Base-by-base conservation (phyloP, 2,888 invertebrate species). In the Agrotis puta region DNA sequence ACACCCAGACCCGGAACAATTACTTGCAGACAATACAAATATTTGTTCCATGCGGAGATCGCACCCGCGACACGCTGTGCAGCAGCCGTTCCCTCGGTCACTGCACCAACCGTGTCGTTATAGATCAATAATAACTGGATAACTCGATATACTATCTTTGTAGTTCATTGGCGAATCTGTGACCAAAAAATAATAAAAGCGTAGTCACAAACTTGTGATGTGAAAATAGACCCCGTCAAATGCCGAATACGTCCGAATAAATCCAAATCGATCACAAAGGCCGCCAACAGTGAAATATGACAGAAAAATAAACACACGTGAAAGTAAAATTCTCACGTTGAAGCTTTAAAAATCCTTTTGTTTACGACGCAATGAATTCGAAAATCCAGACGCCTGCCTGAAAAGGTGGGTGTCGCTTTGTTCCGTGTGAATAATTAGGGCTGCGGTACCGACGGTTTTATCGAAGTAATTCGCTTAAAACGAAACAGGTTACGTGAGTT, bases 301-400 rank as follows among this genome's bases (percentile, higher is more conserved):
- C 81, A 79, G 85, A 82, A 83, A 83, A 84, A 39, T 39, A 39
- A 86, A 85, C 78, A 81, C 79, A 83, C 85, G 81, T 79, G 67
- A 62, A 74, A 48, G 33, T 67, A 83, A 85, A 86, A 86, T 84
- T 85, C 87, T 88, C 88, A 83, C 84, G 83, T 79, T 80, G 86
- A 86, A 81, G 89, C 84, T 91, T 90, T 89, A 90, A 93, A 93
- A 94, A 92, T 90, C 88, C 90, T 90, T 90, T 93, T 94, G 93
- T 94, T 93, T 94, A 92, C 91, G 91, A 88, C 88, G 92, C 92
- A 91, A 94, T 94, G 93, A 94, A 94, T 83, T 94, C 87, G 84
- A 88, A 90, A 92, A 92, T 92, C 91, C 90, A 92, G 92, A 91
- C 91, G 92, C 91, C 93, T 92, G 92, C 90, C 90, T 87, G 88